These are phyloP conservation scores for Aegithalos caudatus DNA, from an alignment of 2,113 vertebrate species.

Conservation along the genomic window DNA sequence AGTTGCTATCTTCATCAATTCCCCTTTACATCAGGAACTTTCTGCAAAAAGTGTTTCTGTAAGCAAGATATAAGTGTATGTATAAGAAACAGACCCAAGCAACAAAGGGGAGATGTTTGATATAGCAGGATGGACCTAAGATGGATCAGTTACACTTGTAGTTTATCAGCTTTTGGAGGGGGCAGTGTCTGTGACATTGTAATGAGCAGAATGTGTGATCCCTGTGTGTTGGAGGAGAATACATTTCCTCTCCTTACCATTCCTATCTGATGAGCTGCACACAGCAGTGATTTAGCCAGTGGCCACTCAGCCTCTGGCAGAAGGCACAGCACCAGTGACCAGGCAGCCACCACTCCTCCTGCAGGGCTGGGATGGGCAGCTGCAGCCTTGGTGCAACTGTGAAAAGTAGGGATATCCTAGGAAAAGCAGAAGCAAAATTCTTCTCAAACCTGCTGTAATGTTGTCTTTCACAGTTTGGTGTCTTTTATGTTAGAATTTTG, in stretches of 20 bases:
- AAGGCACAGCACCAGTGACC: neutral
- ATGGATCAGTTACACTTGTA: neutral
- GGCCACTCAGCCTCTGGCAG: fast-evolving
- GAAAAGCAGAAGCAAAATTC: neutral
- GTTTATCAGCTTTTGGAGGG: neutral
- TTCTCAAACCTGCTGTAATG: neutral
- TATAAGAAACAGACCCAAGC: neutral
- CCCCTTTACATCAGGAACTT: neutral
- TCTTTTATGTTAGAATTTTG: no score
- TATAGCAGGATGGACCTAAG: neutral
- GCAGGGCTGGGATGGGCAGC: neutral
- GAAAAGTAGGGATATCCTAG: neutral
- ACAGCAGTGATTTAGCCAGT: fast-evolving
- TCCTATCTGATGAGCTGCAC: neutral
- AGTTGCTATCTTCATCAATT: neutral
- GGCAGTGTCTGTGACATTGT: neutral
- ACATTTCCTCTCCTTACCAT: fast-evolving
- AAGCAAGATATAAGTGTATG: neutral
- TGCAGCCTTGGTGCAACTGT: neutral
- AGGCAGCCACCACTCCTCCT: neutral
- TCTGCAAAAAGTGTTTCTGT: neutral
- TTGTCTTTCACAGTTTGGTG: neutral
- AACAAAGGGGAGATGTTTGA: neutral
- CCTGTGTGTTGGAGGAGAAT: neutral
- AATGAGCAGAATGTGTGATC: neutral